A percentile compares a stretch with the other conserved stretches of the same genome.
These are phyloP conservation scores for Thysanoteuthis rhombus DNA, from an alignment of 2,888 invertebrate genomes.

Conservation along the genomic window DNA sequence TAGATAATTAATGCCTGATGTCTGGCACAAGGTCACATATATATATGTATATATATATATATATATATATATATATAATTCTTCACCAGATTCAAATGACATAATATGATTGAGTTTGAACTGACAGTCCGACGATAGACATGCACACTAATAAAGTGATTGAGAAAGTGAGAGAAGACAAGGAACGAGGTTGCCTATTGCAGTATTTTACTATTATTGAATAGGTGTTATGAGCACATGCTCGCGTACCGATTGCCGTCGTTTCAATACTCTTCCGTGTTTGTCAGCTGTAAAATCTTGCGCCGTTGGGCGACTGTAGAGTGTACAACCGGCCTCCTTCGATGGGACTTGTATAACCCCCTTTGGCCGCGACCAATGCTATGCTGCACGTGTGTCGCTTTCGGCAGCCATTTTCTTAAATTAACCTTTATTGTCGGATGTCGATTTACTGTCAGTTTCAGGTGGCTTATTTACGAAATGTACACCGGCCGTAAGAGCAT, in stretches of 20 bases:
- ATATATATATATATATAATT: no score
- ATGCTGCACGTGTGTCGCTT: slow-evolving; percentile 12
- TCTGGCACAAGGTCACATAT: not conserved
- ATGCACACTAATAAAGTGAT: not conserved
- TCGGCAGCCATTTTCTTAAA: not conserved
- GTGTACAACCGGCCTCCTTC: not conserved
- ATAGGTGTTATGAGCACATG: not conserved
- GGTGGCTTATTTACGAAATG: not conserved
- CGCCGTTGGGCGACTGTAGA: not conserved
- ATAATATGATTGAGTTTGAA: not conserved
- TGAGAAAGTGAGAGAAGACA: not conserved
- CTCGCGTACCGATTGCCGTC: not conserved
- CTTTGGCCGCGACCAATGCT: not conserved
- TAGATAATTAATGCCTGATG: not conserved
- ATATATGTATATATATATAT: no score
- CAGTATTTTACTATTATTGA: not conserved
- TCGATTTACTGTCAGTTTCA: slow-evolving; percentile 12
- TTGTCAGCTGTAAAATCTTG: not conserved
- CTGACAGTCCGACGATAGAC: not conserved
- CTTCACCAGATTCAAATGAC: no score
- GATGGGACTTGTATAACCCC: not conserved
- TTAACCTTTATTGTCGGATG: slow-evolving; percentile 12
- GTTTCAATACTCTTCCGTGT: not conserved
- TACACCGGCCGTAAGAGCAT: not conserved
- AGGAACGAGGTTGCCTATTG: not conserved